Evolutionary conservation across 2,888 invertebrate genomes (phyloP).

Genomic region (Gari tellinella): DNA sequence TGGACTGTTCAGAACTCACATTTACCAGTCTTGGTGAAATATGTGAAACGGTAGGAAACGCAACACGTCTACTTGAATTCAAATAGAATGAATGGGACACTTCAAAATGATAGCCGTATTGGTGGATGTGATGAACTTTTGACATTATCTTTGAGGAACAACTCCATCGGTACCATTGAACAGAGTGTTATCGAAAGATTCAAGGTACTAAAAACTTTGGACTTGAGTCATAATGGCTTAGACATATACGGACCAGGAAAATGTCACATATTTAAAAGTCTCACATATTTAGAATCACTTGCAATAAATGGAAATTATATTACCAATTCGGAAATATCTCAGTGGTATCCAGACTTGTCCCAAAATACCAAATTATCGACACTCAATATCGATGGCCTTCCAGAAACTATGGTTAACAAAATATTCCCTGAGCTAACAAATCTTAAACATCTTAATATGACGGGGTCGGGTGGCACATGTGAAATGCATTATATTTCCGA

Average conservation of each 20-base stretch:
- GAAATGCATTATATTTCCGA: background rate
- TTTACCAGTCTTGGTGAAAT: too few species aligned
- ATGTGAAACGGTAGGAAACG: too few species aligned
- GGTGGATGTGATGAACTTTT: too few species aligned
- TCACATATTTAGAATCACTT: background rate
- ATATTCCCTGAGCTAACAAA: background rate
- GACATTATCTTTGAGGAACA: too few species aligned
- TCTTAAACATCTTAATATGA: background rate
- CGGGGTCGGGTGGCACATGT: background rate
- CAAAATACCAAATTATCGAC: background rate
- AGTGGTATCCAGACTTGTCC: slow-evolving; percentile 1
- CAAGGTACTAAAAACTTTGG: background rate
- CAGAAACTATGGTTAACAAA: background rate
- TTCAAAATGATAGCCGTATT: too few species aligned
- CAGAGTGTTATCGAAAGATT: background rate
- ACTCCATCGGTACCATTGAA: too few species aligned
- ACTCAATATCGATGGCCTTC: slow-evolving; percentile 2
- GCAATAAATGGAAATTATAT: background rate
- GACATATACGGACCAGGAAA: background rate
- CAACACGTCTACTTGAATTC: too few species aligned
- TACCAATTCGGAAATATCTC: too few species aligned
- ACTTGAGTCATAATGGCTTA: background rate
- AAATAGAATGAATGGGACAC: too few species aligned
- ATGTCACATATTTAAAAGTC: background rate
- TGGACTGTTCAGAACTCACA: too few species aligned